Conservation (phyloP, 1,140 invertebrate genomes). For the Drosophila melanica region DNA sequence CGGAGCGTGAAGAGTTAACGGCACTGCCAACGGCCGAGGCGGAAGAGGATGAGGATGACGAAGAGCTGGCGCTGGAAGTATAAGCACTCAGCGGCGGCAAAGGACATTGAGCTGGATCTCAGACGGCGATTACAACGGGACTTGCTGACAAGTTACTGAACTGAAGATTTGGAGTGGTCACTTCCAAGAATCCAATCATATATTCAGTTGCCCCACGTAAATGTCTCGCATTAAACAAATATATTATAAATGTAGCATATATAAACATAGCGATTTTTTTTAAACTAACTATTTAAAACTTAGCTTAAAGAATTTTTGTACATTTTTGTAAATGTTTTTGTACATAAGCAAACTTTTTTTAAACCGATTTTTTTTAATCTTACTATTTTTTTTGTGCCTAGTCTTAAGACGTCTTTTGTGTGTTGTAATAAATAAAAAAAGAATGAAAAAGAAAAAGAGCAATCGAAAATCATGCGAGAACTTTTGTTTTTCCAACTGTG, state of each 20-base stretch:
- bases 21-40: slow-evolving; percentile 16
- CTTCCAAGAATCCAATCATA: not conserved
- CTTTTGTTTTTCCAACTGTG: slow-evolving; percentile 42
- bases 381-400: slow-evolving; percentile 69
- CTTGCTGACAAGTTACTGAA: slow-evolving; percentile 9
- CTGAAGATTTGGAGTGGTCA: not conserved
- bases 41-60: slow-evolving; percentile 66
- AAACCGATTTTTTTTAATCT: slow-evolving; percentile 26
- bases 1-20: slow-evolving; percentile 7
- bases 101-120: slow-evolving; percentile 61
- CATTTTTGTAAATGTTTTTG: slow-evolving; percentile 79
- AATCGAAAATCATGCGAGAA: slow-evolving; percentile 40
- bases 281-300: slow-evolving; percentile 42
- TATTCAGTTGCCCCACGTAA: slow-evolving; percentile 3
- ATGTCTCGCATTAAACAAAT: slow-evolving; percentile 30
- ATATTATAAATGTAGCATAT: slow-evolving; percentile 9
- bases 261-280: slow-evolving; percentile 18
- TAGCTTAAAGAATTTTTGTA: slow-evolving; percentile 66
- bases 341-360: slow-evolving; percentile 57
- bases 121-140: slow-evolving; percentile 39
- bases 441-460: slow-evolving; percentile 34
- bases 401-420: slow-evolving; percentile 75
- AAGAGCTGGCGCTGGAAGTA: slow-evolving; percentile 80
- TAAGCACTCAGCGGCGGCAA: slow-evolving; percentile 26
- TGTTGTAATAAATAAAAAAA: slow-evolving; percentile 61